These are phyloP conservation scores for Ornithoptera priamus DNA, from an alignment of 2,888 invertebrate species.

Conservation along the genomic window DNA sequence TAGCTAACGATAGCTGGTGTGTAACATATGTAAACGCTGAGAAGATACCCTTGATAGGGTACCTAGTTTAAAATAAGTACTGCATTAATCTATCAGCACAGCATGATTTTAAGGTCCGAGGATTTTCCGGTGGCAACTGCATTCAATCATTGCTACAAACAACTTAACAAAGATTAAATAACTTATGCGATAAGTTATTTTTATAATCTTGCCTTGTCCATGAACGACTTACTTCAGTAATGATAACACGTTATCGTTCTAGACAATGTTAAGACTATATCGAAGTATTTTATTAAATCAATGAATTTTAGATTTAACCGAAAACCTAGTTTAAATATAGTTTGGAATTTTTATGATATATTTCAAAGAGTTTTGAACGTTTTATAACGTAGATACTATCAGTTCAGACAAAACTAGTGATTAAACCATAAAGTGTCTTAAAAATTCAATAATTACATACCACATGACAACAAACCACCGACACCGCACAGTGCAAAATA, in stretches of 20 bases:
- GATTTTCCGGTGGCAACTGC: too few relatives aligned
- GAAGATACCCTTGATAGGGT: too few relatives aligned
- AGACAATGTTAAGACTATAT: conserved; percentile 49
- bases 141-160: too few relatives aligned
- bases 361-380: too few relatives aligned
- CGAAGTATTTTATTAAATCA: conserved; percentile 40
- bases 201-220: conserved; percentile 28
- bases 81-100: too few relatives aligned
- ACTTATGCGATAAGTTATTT: conserved; percentile 24
- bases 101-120: too few relatives aligned
- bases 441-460: conserved; percentile 52
- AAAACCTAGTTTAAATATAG: too few relatives aligned
- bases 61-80: too few relatives aligned
- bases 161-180: neutral
- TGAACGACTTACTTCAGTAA: conserved; percentile 37
- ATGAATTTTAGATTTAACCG: neutral
- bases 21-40: too few relatives aligned
- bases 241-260: neutral
- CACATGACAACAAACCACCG: conserved; percentile 86
- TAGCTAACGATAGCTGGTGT: too few relatives aligned
- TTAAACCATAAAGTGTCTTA: neutral
- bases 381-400: too few relatives aligned
- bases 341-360: too few relatives aligned
- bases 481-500: conserved; percentile 96
- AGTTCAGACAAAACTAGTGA: neutral